These are phyloP conservation scores for Cherax destructor DNA, from an alignment of 1,140 invertebrate species.

Conservation along the genomic window DNA sequence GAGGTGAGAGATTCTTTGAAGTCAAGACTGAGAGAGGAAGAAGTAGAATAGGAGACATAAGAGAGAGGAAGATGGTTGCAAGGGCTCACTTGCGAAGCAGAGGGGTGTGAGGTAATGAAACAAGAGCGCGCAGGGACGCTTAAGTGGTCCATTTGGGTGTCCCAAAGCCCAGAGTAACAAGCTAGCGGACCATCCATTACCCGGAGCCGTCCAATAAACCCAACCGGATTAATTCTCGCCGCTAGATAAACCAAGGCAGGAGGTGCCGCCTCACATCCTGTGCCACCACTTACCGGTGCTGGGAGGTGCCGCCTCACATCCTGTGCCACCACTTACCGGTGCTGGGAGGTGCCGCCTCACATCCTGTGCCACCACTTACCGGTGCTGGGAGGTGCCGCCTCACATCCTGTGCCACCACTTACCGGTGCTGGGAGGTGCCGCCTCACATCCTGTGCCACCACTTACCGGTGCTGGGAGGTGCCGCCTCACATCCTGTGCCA, in stretches of 20 bases:
- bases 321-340: not conserved
- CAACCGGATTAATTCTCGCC: not conserved
- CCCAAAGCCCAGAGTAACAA: slow-evolving; percentile 2
- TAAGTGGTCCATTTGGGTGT: not conserved
- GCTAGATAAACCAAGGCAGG: not conserved
- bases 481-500: not conserved
- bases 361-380: not conserved
- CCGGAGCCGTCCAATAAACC: slow-evolving; percentile 1
- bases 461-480: too few species aligned
- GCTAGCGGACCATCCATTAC: not conserved
- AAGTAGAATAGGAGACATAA: too few species aligned
- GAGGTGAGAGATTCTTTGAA: too few species aligned
- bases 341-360: not conserved
- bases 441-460: too few species aligned
- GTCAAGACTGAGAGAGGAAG: too few species aligned
- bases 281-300: not conserved
- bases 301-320: not conserved
- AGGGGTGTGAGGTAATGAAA: too few species aligned
- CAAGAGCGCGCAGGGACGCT: not conserved
- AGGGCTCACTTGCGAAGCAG: too few species aligned
- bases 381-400: not conserved
- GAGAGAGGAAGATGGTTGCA: too few species aligned
- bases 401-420: not conserved
- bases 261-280: not conserved
- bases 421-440: not conserved